phyloP scores from a whole-genome alignment of 2,797 vertebrate genomes.

The Falco biarmicus region DNA sequence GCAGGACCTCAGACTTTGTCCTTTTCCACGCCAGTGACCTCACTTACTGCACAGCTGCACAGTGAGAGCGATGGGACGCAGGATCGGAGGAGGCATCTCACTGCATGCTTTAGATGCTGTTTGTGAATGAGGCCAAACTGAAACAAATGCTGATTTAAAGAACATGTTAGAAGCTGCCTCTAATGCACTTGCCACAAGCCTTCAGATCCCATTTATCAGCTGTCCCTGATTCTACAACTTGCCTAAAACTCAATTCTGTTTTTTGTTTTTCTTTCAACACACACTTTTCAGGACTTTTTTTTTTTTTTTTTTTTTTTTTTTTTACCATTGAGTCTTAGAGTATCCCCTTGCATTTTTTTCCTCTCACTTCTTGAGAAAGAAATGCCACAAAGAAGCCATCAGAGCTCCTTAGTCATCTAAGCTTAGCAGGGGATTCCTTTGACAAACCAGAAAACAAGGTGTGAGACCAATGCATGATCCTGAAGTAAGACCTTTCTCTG shows the following conservation, averaged over 20 bases:
- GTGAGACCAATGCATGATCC: fast-evolving
- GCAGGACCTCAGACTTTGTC: neutral
- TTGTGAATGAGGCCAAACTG: neutral
- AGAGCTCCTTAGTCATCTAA: neutral
- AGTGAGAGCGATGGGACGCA: fast-evolving
- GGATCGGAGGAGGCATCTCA: neutral
- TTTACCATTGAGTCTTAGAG: neutral
- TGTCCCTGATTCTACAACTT: neutral
- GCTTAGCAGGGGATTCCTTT: neutral
- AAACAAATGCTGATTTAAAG: neutral
- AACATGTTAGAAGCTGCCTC: neutral
- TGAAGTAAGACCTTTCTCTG: neutral
- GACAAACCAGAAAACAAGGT: neutral
- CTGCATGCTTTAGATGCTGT: neutral
- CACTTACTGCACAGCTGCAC: neutral
- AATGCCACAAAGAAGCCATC: neutral
- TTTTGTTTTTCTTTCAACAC: neutral
- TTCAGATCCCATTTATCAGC: constrained; percentile 27
- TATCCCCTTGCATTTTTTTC: neutral
- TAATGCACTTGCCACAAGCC: neutral
- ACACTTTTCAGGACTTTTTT: neutral
- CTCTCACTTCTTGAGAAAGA: neutral
- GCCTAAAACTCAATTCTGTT: neutral
- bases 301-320: neutral
- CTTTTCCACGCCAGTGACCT: neutral